These are phyloP conservation scores for Elymnias hypermnestra DNA, from an alignment of 1,140 invertebrate genomes.

Conservation along the genomic window DNA sequence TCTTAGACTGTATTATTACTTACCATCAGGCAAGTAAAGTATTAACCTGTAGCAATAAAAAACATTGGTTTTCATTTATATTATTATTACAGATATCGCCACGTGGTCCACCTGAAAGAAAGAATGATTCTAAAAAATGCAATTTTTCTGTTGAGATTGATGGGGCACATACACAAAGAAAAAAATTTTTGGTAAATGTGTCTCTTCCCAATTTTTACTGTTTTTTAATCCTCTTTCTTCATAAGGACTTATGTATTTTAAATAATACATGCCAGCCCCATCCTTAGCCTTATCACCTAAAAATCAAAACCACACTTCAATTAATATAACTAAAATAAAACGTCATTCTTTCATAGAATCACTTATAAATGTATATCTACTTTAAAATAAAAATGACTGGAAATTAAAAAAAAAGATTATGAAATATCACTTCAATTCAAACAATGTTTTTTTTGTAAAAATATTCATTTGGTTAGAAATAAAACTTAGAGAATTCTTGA, in stretches of 20 bases:
- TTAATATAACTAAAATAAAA: slow-evolving; percentile 21
- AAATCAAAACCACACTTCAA: too few species aligned
- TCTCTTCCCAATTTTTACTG: neutral
- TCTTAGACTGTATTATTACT: neutral
- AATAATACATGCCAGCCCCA: too few species aligned
- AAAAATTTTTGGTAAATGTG: slow-evolving; percentile 43
- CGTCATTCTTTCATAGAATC: slow-evolving; percentile 34
- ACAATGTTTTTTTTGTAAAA: too few species aligned
- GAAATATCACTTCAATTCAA: too few species aligned
- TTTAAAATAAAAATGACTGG: too few species aligned
- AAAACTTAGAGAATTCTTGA: too few species aligned
- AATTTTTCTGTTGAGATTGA: slow-evolving; percentile 41
- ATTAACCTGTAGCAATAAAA: too few species aligned
- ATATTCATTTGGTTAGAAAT: too few species aligned
- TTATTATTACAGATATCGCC: slow-evolving; percentile 26
- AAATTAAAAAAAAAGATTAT: too few species aligned
- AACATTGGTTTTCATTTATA: neutral
- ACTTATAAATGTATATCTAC: too few species aligned
- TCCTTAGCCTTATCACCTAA: too few species aligned
- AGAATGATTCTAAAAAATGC: slow-evolving; percentile 9
- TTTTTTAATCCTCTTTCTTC: neutral
- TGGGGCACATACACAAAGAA: slow-evolving; percentile 28
- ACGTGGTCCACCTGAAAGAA: slow-evolving; percentile 29
- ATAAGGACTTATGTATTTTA: neutral
- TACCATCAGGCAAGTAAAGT: neutral